Evolutionary conservation across 2,113 vertebrate genomes (phyloP).

Genomic region (Monarcha castaneiventris): DNA sequence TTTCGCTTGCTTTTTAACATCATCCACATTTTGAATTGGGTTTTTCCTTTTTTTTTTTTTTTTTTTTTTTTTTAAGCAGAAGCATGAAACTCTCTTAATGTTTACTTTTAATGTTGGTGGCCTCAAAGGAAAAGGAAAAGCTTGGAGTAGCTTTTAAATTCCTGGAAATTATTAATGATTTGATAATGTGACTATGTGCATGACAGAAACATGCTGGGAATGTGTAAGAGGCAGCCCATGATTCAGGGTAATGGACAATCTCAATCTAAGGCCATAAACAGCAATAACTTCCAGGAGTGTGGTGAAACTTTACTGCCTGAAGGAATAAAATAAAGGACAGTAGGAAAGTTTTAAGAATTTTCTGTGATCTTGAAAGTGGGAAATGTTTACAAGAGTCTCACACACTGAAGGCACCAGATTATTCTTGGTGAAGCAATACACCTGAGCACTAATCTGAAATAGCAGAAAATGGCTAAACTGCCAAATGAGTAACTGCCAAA

Average conservation of each 20-base stretch:
- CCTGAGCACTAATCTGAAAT: neutral
- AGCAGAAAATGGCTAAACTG: neutral
- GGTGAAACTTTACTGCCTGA: neutral
- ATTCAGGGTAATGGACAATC: neutral
- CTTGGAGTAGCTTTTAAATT: neutral
- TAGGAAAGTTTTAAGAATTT: neutral
- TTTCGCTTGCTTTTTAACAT: neutral
- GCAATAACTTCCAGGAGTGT: neutral
- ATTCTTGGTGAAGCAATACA: neutral
- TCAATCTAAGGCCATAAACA: neutral
- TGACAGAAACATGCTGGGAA: neutral
- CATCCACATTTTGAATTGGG: neutral
- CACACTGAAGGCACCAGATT: rapidly evolving
- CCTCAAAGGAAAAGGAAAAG: neutral
- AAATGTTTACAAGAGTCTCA: neutral
- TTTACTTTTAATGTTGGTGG: neutral
- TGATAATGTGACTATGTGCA: neutral
- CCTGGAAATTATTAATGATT: neutral
- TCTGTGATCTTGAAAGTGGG: neutral
- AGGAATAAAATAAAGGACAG: neutral
- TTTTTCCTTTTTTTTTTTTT: neutral
- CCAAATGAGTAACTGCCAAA: neutral
- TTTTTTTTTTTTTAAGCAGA: neutral
- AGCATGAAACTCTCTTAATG: neutral
- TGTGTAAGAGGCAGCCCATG: rapidly evolving